Percentiles rank a stretch among this genome's conserved stretches.
Evolutionary conservation across 1,140 invertebrate species (phyloP).

Genomic region (Spodoptera frugiperda): DNA sequence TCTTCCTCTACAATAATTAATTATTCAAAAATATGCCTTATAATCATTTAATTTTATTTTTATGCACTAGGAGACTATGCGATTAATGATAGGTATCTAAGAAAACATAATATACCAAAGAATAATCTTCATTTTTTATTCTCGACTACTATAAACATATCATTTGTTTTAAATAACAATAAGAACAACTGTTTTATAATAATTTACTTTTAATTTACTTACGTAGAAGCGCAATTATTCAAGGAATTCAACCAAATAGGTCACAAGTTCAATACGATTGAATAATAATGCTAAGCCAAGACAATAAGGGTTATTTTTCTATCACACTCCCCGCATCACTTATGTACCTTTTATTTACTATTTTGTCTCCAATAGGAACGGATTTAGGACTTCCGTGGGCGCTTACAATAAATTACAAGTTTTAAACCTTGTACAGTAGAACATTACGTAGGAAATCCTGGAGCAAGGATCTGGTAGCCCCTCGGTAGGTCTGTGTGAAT

Average conservation of each 20-base stretch:
- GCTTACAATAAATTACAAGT: slow-evolving; percentile 2
- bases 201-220: neutral
- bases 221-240: slow-evolving; percentile 3
- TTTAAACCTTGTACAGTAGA: slow-evolving; percentile 35
- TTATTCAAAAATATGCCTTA: too few relatives aligned
- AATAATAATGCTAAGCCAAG: slow-evolving; percentile 1
- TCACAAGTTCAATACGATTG: neutral
- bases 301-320: slow-evolving; percentile 17
- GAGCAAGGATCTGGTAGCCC: slow-evolving; percentile 50
- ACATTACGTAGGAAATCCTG: slow-evolving; percentile 48
- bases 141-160: too few relatives aligned
- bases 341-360: slow-evolving; percentile 39
- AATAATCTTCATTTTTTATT: too few relatives aligned
- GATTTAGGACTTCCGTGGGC: slow-evolving; percentile 37
- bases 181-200: too few relatives aligned
- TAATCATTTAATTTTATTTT: too few relatives aligned
- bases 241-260: neutral
- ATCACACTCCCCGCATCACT: slow-evolving; percentile 7
- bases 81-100: too few relatives aligned
- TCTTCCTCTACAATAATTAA: too few relatives aligned
- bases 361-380: slow-evolving; percentile 39
- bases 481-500: slow-evolving; percentile 40
- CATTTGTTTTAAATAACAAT: too few relatives aligned
- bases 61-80: too few relatives aligned
- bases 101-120: too few relatives aligned